Conservation (phyloP, 1,140 invertebrate genomes). For the Colletes gigas region DNA sequence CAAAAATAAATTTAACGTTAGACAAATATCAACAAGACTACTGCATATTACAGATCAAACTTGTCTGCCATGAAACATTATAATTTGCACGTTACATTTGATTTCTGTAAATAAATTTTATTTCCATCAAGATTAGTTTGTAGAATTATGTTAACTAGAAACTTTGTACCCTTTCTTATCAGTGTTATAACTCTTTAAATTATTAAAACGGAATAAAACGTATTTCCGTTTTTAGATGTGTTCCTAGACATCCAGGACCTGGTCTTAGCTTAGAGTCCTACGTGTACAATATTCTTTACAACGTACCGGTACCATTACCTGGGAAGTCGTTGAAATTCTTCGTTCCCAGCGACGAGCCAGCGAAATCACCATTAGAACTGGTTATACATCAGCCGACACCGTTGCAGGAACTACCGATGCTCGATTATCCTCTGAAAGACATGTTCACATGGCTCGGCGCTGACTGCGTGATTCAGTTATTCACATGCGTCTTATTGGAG, state of each 20-base stretch:
- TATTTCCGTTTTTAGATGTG: slow-evolving; percentile 82
- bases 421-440: slow-evolving; percentile 95
- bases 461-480: slow-evolving; percentile 95
- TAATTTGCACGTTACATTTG: too few relatives aligned
- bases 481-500: slow-evolving; percentile 97
- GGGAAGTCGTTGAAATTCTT: slow-evolving; percentile 93
- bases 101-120: too few relatives aligned
- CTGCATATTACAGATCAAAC: too few relatives aligned
- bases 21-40: too few relatives aligned
- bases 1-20: too few relatives aligned
- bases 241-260: slow-evolving; percentile 87
- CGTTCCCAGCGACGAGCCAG: slow-evolving; percentile 87
- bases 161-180: too few relatives aligned
- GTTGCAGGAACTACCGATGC: slow-evolving; percentile 92
- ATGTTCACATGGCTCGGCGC: slow-evolving; percentile 94
- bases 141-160: too few relatives aligned
- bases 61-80: too few relatives aligned
- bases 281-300: slow-evolving; percentile 97
- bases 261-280: slow-evolving; percentile 93
- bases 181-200: too few relatives aligned
- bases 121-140: too few relatives aligned
- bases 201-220: background rate
- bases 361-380: slow-evolving; percentile 85
- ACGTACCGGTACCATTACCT: slow-evolving; percentile 93
- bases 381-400: slow-evolving; percentile 88